These are phyloP conservation scores for Tipula confusa DNA, from an alignment of 2,888 invertebrate species.

Conservation along the genomic window DNA sequence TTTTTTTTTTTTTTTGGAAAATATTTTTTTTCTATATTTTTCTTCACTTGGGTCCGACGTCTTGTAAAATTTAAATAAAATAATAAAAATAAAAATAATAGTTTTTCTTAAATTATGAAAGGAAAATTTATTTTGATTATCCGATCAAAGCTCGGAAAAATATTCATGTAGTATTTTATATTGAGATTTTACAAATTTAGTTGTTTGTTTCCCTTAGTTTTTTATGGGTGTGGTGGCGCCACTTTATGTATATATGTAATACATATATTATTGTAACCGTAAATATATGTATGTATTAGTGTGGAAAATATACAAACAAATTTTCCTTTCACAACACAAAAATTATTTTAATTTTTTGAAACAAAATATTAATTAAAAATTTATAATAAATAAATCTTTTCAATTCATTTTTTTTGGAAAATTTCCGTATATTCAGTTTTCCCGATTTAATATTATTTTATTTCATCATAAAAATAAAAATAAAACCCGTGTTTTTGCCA, in stretches of 20 bases:
- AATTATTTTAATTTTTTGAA: background rate
- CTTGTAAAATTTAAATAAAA: background rate
- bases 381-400: background rate
- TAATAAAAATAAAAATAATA: background rate
- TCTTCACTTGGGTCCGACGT: background rate
- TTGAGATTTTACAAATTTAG: slow-evolving; percentile 12
- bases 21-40: background rate
- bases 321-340: slow-evolving; percentile 9
- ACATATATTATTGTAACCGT: too few relatives aligned
- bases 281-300: background rate
- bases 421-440: background rate
- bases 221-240: slow-evolving; percentile 30
- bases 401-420: background rate
- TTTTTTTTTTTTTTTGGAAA: background rate
- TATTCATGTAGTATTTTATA: background rate
- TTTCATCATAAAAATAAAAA: background rate
- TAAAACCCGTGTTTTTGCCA: background rate
- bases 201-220: background rate
- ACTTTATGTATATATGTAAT: background rate
- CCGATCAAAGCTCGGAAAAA: slow-evolving; percentile 5
- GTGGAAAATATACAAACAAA: background rate
- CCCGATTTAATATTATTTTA: background rate
- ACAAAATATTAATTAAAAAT: background rate
- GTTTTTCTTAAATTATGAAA: background rate
- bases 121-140: background rate